These are phyloP conservation scores for Steromphala cineraria DNA, from an alignment of 2,888 invertebrate genomes.

Conservation along the genomic window DNA sequence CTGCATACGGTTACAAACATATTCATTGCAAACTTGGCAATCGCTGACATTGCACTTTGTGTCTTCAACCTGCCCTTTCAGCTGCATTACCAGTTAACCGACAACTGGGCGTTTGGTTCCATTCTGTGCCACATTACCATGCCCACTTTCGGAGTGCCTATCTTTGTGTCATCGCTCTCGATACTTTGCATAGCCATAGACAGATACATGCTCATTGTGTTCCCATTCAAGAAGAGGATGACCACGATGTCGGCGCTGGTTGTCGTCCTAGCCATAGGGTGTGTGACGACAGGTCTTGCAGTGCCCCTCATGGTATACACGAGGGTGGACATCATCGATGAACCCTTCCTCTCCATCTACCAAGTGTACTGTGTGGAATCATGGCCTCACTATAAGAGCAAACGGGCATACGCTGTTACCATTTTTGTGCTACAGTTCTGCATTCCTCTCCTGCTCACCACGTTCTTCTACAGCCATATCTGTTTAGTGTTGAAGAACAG, in stretches of 20 bases:
- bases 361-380: conserved; percentile 66
- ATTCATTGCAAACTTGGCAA: conserved; percentile 69
- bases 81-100: conserved; percentile 71
- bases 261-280: conserved; percentile 52
- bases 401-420: conserved; percentile 63
- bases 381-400: conserved; percentile 56
- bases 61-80: conserved; percentile 72
- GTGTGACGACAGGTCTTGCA: conserved; percentile 62
- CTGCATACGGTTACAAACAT: conserved; percentile 72
- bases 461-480: conserved; percentile 66
- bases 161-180: conserved; percentile 71
- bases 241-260: conserved; percentile 56
- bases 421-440: conserved; percentile 69
- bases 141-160: conserved; percentile 72
- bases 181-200: conserved; percentile 73
- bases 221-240: conserved; percentile 68
- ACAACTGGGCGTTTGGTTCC: conserved; percentile 71
- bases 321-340: conserved; percentile 48
- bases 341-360: conserved; percentile 53
- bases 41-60: conserved; percentile 71
- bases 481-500: conserved; percentile 64
- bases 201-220: conserved; percentile 72
- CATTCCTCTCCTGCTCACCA: conserved; percentile 65
- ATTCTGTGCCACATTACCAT: conserved; percentile 68
- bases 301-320: conserved; percentile 70